Percentiles rank a stretch among this genome's conserved stretches.
These are phyloP conservation scores for Myopa testacea DNA, from an alignment of 2,888 invertebrate genomes.

Conservation along the genomic window DNA sequence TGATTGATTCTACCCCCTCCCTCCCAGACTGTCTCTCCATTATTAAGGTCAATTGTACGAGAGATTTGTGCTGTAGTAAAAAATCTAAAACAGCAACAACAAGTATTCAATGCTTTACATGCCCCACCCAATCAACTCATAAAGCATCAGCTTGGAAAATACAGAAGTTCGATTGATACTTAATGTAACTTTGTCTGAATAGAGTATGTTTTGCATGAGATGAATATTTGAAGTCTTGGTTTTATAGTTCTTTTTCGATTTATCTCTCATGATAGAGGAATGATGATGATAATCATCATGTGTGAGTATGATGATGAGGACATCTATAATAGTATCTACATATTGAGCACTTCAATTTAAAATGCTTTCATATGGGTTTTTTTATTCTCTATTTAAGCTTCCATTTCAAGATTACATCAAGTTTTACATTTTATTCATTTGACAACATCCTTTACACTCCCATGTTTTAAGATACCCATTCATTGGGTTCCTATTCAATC, in stretches of 20 bases:
- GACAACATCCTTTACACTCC: background rate
- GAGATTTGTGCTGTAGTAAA: background rate
- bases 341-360: background rate
- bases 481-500: background rate
- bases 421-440: background rate
- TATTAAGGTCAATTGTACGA: constrained; percentile 2
- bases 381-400: background rate
- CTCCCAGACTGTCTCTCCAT: too few relatives aligned
- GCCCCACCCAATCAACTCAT: background rate
- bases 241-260: too few relatives aligned
- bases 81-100: too few relatives aligned
- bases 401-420: background rate
- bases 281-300: too few relatives aligned
- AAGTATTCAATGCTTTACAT: background rate
- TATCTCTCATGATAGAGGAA: too few relatives aligned
- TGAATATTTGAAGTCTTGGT: too few relatives aligned
- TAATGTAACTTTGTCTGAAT: too few relatives aligned
- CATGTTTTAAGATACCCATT: background rate
- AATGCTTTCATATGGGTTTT: background rate
- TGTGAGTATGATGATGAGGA: too few relatives aligned
- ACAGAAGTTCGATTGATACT: too few relatives aligned
- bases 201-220: too few relatives aligned
- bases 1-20: too few relatives aligned
- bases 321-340: too few relatives aligned
- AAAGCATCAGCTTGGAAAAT: background rate